Evolutionary conservation across 2,113 vertebrate genomes (phyloP).

Genomic region (Myotis brandtii): DNA sequence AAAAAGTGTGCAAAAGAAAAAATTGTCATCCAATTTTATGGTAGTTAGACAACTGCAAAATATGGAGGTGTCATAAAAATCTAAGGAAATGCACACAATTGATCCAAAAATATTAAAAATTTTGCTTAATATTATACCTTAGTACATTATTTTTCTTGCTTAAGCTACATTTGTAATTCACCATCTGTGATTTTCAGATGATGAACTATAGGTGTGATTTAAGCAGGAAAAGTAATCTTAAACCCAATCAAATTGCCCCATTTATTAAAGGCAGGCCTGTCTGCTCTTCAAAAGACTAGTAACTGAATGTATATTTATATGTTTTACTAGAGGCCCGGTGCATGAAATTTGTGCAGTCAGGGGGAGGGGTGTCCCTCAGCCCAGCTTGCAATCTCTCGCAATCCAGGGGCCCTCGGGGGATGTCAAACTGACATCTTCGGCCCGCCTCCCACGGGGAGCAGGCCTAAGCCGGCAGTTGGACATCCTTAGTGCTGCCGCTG

Average conservation of each 20-base stretch:
- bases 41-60: neutral
- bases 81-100: neutral
- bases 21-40: neutral
- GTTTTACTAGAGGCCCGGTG: neutral
- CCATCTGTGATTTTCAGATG: neutral
- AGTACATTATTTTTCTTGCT: neutral
- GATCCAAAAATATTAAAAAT: neutral
- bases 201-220: neutral
- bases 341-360: too few relatives aligned
- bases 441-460: too few relatives aligned
- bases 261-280: neutral
- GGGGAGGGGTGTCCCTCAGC: too few relatives aligned
- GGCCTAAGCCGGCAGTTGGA: too few relatives aligned
- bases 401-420: too few relatives aligned
- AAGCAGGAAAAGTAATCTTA: neutral
- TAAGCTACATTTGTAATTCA: neutral
- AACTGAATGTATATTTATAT: neutral
- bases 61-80: neutral
- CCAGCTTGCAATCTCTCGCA: too few relatives aligned
- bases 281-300: neutral
- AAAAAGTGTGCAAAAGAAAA: conserved; percentile 3
- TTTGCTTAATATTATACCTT: neutral
- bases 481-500: too few relatives aligned
- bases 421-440: too few relatives aligned
- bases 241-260: neutral